Evolutionary conservation across 2,113 vertebrate genomes (phyloP).

Genomic region (Spea multiplicata): DNA sequence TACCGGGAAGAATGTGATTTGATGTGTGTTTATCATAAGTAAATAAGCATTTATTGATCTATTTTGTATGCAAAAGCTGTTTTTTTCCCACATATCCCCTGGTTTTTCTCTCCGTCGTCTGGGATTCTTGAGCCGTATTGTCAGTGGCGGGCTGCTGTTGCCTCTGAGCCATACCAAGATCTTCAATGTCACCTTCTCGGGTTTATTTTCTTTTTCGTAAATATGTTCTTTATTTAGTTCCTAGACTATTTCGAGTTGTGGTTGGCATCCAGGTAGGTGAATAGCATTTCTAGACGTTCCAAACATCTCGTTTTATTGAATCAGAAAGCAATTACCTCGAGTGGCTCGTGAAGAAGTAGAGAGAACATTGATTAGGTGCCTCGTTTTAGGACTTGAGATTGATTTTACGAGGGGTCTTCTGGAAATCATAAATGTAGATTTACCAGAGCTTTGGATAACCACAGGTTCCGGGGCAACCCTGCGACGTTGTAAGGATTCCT

Average conservation of each 20-base stretch:
- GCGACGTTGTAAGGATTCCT: no score
- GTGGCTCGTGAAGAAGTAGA: slow-evolving; percentile 9
- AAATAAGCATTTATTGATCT: slow-evolving; percentile 42
- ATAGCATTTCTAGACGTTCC: neutral
- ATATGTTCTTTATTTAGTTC: neutral
- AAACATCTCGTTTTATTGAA: neutral
- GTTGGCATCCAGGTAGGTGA: neutral
- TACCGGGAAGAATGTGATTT: neutral
- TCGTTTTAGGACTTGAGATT: neutral
- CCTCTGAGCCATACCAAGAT: neutral
- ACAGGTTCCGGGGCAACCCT: no score
- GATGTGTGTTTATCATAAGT: slow-evolving; percentile 41
- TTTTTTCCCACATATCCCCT: slow-evolving; percentile 7
- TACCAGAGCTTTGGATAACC: neutral
- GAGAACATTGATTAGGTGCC: slow-evolving; percentile 13
- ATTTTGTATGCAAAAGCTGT: slow-evolving; percentile 31
- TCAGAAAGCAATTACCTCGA: slow-evolving; percentile 3
- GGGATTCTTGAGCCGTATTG: slow-evolving; percentile 13
- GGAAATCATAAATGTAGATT: neutral
- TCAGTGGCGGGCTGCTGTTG: neutral
- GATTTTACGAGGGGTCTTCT: neutral
- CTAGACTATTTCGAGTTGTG: slow-evolving; percentile 11
- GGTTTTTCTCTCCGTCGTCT: neutral
- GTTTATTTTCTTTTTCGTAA: slow-evolving; percentile 13
- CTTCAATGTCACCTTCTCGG: slow-evolving; percentile 41